phyloP scores from a whole-genome alignment of 2,797 vertebrate species.

The Peromyscus aztecus region DNA sequence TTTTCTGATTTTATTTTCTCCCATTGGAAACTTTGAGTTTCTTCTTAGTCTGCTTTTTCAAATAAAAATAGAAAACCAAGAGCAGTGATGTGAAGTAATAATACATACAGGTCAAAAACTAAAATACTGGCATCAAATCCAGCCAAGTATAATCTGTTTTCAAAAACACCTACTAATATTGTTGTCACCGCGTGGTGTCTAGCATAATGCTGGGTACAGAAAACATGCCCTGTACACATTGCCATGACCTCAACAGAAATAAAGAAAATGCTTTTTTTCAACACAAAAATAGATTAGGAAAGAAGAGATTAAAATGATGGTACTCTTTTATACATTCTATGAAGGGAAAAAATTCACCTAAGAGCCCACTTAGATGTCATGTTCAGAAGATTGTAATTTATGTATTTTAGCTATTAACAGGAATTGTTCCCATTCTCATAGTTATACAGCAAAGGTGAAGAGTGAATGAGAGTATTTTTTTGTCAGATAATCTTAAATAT shows the following conservation, averaged over 20 bases:
- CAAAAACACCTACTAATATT: background rate
- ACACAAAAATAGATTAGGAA: background rate
- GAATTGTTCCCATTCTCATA: background rate
- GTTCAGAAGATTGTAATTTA: background rate
- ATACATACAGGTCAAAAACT: background rate
- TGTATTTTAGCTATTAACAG: background rate
- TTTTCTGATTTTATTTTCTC: background rate
- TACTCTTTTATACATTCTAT: background rate
- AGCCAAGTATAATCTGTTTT: background rate
- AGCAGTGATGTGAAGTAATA: background rate
- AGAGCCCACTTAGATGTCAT: background rate
- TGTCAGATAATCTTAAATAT: background rate
- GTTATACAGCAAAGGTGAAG: background rate
- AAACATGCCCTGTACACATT: background rate
- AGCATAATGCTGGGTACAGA: background rate
- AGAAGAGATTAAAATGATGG: background rate
- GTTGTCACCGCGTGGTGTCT: background rate
- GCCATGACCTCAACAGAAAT: background rate
- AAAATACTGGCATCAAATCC: background rate
- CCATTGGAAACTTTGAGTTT: background rate
- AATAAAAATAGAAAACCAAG: background rate
- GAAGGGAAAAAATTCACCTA: fast-evolving
- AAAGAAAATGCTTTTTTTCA: background rate
- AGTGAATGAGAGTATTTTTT: background rate
- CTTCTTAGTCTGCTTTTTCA: background rate